Evolutionary conservation across 2,113 vertebrate genomes (phyloP), one percentile per base, ranked within the genome.

Genomic region (Xenopus borealis): DNA sequence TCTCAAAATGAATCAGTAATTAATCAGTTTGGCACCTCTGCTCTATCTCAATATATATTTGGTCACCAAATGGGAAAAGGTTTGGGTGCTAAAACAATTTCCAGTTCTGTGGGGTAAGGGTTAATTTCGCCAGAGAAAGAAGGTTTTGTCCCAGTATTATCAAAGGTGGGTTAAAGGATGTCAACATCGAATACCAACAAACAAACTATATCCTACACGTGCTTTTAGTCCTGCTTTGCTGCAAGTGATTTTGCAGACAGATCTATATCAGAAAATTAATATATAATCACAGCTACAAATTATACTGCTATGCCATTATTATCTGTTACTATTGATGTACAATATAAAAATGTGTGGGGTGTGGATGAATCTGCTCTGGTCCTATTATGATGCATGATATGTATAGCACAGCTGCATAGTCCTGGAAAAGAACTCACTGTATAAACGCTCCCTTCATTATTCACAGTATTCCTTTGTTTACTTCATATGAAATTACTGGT

Each of bases 391-490:
- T 79, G 81, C 81, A 79, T 77, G 82, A 78, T 82, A 78, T 76
- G 83, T 84, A 79, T 52, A 79, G 85, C 83, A 83, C 86, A 85
- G 86, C 88, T 87, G 89, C 88, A 90, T 85, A 89, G 89, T 80
- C 88, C 81, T 81, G 84, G 79, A 74, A 78, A 45, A 58, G 79
- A 81, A 80, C 62, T 82, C 83, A 82, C 86, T 86, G 89, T 82
- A 82, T 71, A 53, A 84, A 76, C 83, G 81, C 69, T 72, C 82
- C 74, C 67, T 70, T 83, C 82, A 83, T 82, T 87, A 86, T 87
- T 88, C 89, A 89, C 88, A 88, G 89, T 87, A 82, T 87, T 88
- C 85, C 85, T 89, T 90, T 82, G 11, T 86, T 27, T 84, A 91
- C 88, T 91, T 89, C 87, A 88, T 87, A 86, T 78, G 84, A 71